Evolutionary conservation across 2,797 vertebrate species (phyloP), one percentile per base, ranked within the genome.

Genomic region (Lemur catta): DNA sequence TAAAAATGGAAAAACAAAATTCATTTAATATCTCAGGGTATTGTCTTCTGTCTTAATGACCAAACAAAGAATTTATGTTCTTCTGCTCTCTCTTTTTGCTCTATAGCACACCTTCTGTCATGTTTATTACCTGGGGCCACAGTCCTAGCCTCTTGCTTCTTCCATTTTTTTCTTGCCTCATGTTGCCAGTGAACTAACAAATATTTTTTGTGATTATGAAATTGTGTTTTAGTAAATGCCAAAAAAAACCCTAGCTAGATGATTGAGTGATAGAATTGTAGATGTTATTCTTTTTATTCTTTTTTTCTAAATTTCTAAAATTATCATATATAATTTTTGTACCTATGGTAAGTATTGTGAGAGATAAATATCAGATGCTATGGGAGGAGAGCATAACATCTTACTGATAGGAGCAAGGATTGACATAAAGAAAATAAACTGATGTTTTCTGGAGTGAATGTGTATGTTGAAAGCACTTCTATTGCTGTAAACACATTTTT

Each of bases 1-100:
- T 96, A 84, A 93, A 84, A 97, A 59, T 69, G 4, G 6, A 28
- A 93, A 59, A 89, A 91, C 76, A 84, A 89, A 84, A 96, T 82
- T 82, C 52, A 33, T 46, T 79, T 89, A 75, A 38, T 38, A 41
- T 84, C 55, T 86, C 43, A n/a, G 71, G 50, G 43, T 90, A 65
- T 59, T 46, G 11, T 67, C 22, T 80, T 84, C 8, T 30, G 61
- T 87, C 30, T 8, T 75, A 69, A 91, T 78, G 38, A 65, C 4
- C n/a, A 69, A 46, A 2, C 12, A 50, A 69, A 18, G 38, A 61
- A 88, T 63, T 22, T 20, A 20, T 35, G 13, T 17, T 55, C 30
- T n/a, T 41, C 59, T 28, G 2, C 0, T 18, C 9, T 13, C 59
- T 41, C 20, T 61, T 41, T 89, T 55, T 28, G 57, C 7, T 15